Evolutionary conservation across 2,888 invertebrate species (phyloP).

Genomic region (Byasa hedistus): DNA sequence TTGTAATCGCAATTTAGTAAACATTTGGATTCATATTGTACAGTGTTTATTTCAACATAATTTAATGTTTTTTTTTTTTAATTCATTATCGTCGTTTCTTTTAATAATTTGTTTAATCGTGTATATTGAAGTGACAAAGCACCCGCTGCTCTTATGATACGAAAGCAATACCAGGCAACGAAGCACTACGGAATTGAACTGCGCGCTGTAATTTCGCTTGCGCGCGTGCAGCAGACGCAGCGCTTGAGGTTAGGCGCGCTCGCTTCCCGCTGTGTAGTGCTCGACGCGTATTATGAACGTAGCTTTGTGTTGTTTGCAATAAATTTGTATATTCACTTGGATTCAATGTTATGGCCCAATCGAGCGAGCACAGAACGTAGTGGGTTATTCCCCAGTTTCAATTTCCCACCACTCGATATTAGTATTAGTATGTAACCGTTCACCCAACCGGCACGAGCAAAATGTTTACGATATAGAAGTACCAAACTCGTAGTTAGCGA

Average conservation of each 20-base stretch:
- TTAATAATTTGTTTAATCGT: background rate
- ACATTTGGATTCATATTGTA: background rate
- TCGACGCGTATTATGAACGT: background rate
- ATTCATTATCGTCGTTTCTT: background rate
- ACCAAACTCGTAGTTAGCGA: constrained; percentile 78
- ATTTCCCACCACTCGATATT: constrained; percentile 69
- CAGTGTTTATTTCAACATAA: background rate
- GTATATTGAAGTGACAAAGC: constrained; percentile 3
- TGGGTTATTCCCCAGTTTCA: constrained; percentile 47
- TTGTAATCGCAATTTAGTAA: background rate
- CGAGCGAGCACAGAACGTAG: constrained; percentile 56
- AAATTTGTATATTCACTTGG: constrained; percentile 13
- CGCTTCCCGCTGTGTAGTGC: background rate
- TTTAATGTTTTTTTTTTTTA: background rate
- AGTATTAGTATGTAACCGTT: constrained; percentile 61
- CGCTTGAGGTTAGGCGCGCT: background rate
- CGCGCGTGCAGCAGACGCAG: constrained; percentile 58
- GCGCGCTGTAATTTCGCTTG: constrained; percentile 65
- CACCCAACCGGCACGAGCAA: constrained; percentile 47
- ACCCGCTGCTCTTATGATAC: constrained; percentile 35
- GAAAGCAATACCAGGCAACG: constrained; percentile 46
- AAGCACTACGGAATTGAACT: constrained; percentile 77
- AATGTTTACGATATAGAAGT: constrained; percentile 70
- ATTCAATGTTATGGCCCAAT: constrained; percentile 29
- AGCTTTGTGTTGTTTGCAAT: constrained; percentile 29